Evolutionary conservation across 2,113 vertebrate genomes (phyloP), one percentile per base, ranked within the genome.

Genomic region (Corythornis madagascariensis): DNA sequence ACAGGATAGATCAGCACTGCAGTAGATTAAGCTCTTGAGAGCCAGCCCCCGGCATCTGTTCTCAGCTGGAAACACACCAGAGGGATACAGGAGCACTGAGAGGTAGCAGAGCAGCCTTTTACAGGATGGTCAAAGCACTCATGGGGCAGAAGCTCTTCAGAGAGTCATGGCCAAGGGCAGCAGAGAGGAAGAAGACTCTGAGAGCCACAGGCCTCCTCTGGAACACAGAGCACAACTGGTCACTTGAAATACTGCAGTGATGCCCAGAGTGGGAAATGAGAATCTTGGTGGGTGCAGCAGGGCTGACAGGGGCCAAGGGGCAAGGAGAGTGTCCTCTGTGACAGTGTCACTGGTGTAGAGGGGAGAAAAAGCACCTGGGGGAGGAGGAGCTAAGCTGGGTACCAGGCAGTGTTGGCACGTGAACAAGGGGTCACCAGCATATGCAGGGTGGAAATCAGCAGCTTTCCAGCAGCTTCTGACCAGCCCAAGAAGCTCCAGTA

Each of bases 201-300:
- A 45, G 38, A 28, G 43, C 31, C 21, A 89, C 21, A 89, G 43
- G 16, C 33, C 28, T 42, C 45, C 26, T 72, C 40, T 47, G 63
- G 70, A 89, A 59, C 24, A 28, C 11, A 12, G 2, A 8, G 16
- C 0, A 2, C 25, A 43, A 0, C 7, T 55, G 24, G 19, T 47
- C 81, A 38, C 38, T 33, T 67, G 33, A 33, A 38, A 6, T 47
- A 50, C 1, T 40, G n/a, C 47, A 70, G 81, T 38, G 52, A 82
- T 31, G 38, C 16, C 7, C 3, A 2, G 15, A 12, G 40, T 56
- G 63, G 40, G 20, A 57, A 85, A 69, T 11, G 0, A 33, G 8
- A n/a, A 48, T 10, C 14, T 29, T 42, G 47, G 59, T 1, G 1
- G 24, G 26, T 45, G 42, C 64, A 89, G 63, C 50, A 82, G 35